Evolutionary conservation across 1,140 invertebrate species (phyloP).

Genomic region (Adoxophyes honmai): DNA sequence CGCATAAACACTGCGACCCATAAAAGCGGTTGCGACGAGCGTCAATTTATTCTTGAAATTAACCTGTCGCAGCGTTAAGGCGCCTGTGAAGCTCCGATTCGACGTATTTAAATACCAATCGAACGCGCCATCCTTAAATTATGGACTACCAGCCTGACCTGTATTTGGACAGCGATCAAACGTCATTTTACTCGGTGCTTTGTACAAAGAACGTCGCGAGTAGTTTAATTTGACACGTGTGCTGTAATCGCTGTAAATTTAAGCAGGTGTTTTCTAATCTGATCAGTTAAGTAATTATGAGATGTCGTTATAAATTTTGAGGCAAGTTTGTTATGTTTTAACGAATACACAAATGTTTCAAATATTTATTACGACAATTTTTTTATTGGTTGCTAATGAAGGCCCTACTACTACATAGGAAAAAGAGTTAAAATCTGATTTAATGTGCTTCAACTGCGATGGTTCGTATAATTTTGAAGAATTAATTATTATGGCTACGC

Average conservation of each 20-base stretch:
- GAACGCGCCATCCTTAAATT: background rate
- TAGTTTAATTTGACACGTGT: background rate
- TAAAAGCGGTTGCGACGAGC: conserved; percentile 51
- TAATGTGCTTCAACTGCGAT: background rate
- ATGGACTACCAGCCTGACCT: background rate
- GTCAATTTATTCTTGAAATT: conserved; percentile 70
- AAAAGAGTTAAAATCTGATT: background rate
- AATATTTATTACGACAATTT: background rate
- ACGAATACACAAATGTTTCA: background rate
- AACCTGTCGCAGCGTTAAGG: conserved; percentile 61
- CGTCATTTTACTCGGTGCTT: background rate
- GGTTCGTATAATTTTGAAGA: conserved; percentile 1
- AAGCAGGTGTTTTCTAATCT: conserved; percentile 10
- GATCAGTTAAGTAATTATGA: conserved; percentile 1
- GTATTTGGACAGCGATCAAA: background rate
- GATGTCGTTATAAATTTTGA: background rate
- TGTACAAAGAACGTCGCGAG: background rate
- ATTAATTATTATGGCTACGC: conserved; percentile 13
- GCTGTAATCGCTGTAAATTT: background rate
- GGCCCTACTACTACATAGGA: background rate
- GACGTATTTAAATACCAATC: conserved; percentile 42
- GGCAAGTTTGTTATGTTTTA: background rate
- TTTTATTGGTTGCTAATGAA: background rate
- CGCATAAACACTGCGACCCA: conserved; percentile 50
- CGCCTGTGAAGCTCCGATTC: conserved; percentile 42